Percentiles rank a stretch among this genome's conserved stretches.
phyloP scores from a whole-genome alignment of 2,888 invertebrate species.

The Drosophila buzzatii region DNA sequence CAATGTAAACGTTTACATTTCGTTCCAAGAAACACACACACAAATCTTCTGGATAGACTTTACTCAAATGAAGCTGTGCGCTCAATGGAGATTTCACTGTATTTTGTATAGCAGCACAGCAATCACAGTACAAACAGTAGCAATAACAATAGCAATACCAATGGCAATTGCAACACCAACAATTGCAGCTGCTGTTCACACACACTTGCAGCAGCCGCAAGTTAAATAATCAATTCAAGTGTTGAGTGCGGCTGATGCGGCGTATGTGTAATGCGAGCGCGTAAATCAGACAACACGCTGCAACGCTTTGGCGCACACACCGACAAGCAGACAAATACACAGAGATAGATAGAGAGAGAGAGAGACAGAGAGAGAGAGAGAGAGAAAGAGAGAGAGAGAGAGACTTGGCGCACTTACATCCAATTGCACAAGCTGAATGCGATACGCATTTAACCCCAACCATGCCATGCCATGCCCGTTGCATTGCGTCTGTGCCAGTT shows the following conservation, averaged over 20 bases:
- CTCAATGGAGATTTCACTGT: slow-evolving; percentile 1
- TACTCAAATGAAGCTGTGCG: not conserved
- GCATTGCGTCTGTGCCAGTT: slow-evolving; percentile 20
- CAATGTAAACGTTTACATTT: not conserved
- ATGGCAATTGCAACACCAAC: not conserved
- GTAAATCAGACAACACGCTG: slow-evolving; percentile 38
- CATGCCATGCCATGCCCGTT: slow-evolving; percentile 1
- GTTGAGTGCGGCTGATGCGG: slow-evolving; percentile 30
- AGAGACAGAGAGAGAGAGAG: not conserved
- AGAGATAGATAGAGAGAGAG: not conserved
- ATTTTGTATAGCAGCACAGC: not conserved
- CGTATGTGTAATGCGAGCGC: slow-evolving; percentile 62
- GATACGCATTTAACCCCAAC: slow-evolving; percentile 19
- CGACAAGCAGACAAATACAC: not conserved
- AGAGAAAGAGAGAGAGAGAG: not conserved
- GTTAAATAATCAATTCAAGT: slow-evolving; percentile 76
- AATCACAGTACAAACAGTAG: slow-evolving; percentile 3
- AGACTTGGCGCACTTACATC: slow-evolving; percentile 32
- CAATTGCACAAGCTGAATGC: slow-evolving; percentile 60
- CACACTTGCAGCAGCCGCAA: slow-evolving; percentile 39
- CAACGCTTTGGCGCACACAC: slow-evolving; percentile 7
- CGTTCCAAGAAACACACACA: not conserved
- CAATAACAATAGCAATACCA: not conserved
- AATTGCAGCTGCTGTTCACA: slow-evolving; percentile 3
- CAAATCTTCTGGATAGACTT: not conserved